These are phyloP conservation scores for Danio tinwini DNA, from an alignment of 2,797 vertebrate species.

Conservation along the genomic window DNA sequence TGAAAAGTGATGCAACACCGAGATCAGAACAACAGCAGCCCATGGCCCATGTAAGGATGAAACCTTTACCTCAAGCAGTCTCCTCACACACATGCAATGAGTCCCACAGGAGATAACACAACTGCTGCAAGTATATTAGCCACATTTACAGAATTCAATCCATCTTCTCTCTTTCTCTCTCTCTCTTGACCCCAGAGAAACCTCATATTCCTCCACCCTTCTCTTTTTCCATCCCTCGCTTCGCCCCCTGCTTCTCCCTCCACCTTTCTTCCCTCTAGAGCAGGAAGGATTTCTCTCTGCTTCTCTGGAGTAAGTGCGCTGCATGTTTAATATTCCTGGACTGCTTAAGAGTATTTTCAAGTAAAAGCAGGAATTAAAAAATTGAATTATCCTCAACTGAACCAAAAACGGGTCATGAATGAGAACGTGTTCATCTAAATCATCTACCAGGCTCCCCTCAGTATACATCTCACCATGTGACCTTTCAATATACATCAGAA, in stretches of 20 bases:
- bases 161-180: conserved; percentile 4
- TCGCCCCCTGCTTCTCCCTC: neutral
- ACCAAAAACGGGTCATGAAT: conserved; percentile 44
- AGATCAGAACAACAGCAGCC: conserved; percentile 22
- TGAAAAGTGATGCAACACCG: conserved; percentile 16
- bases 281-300: conserved; percentile 7
- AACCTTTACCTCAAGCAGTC: neutral
- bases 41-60: conserved; percentile 18
- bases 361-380: conserved; percentile 43
- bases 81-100: conserved; percentile 10
- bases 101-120: neutral
- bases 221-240: neutral
- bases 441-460: neutral
- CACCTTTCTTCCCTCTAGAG: neutral
- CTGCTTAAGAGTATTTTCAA: conserved; percentile 23
- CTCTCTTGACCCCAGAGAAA: neutral
- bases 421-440: conserved; percentile 5
- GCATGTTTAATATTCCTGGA: conserved; percentile 46
- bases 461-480: neutral
- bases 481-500: neutral
- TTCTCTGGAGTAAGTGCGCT: neutral
- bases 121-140: neutral
- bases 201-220: conserved; percentile 6
- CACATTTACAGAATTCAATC: conserved; percentile 33
- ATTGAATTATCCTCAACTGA: conserved; percentile 40